These are phyloP conservation scores for Xiphias gladius DNA, from an alignment of 2,113 vertebrate species.

Conservation along the genomic window DNA sequence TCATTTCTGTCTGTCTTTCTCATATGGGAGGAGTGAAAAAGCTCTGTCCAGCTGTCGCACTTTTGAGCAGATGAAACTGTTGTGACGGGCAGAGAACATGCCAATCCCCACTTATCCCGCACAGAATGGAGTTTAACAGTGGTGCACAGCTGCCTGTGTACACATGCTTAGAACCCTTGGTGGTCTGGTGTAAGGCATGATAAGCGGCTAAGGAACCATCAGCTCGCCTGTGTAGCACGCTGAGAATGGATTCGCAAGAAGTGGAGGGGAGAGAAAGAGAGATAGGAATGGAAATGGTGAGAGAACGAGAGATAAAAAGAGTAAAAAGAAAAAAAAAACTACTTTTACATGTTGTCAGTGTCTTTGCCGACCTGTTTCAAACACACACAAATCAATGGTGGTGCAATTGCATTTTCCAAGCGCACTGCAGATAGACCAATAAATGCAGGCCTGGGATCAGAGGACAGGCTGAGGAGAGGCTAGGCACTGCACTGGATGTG, in stretches of 20 bases:
- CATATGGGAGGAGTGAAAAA: slow-evolving; percentile 60
- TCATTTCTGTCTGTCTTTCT: slow-evolving; percentile 51
- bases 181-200: slow-evolving; percentile 70
- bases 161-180: slow-evolving; percentile 68
- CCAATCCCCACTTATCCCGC: slow-evolving; percentile 75
- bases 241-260: slow-evolving; percentile 58
- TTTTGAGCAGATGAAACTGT: slow-evolving; percentile 79
- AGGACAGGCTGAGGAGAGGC: slow-evolving; percentile 26
- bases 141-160: slow-evolving; percentile 70
- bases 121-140: slow-evolving; percentile 71
- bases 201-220: slow-evolving; percentile 60
- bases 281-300: slow-evolving; percentile 29
- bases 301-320: neutral
- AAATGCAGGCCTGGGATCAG: slow-evolving; percentile 61
- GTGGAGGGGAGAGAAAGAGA: slow-evolving; percentile 11
- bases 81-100: slow-evolving; percentile 65
- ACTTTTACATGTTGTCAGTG: slow-evolving; percentile 44
- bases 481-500: slow-evolving; percentile 40
- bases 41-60: slow-evolving; percentile 79
- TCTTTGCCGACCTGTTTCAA: slow-evolving; percentile 69
- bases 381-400: slow-evolving; percentile 72
- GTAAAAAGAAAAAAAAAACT: neutral
- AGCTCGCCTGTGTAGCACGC: slow-evolving; percentile 42
- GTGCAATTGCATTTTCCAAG: slow-evolving; percentile 70
- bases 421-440: slow-evolving; percentile 49